Percentiles rank a stretch among this genome's conserved stretches.
These are phyloP conservation scores for Myotis pilosus DNA, from an alignment of 2,797 vertebrate genomes.

Conservation along the genomic window DNA sequence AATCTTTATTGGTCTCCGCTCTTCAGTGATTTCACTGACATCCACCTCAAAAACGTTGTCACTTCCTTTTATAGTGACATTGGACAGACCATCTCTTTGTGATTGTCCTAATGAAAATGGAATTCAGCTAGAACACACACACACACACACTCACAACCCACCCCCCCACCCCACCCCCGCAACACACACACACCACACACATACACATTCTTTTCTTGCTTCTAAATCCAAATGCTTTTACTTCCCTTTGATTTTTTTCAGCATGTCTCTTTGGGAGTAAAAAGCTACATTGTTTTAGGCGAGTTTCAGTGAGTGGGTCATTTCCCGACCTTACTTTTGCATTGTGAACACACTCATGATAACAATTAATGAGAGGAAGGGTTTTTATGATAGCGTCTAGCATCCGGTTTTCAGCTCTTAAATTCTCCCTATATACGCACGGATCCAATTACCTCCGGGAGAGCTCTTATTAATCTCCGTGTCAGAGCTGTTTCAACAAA, in stretches of 20 bases:
- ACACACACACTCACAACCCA: not conserved
- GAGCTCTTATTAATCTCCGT: constrained; percentile 83
- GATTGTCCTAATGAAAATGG: not conserved
- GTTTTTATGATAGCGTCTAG: constrained; percentile 61
- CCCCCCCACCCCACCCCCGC: not conserved
- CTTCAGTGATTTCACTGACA: not conserved
- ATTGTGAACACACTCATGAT: constrained; percentile 50
- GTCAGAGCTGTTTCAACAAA: constrained; percentile 84
- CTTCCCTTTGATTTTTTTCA: constrained; percentile 61
- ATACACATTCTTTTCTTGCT: not conserved
- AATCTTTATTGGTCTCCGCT: not conserved
- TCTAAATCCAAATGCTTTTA: constrained; percentile 30
- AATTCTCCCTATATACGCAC: constrained; percentile 74
- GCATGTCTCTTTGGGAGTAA: constrained; percentile 34
- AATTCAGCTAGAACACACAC: not conserved
- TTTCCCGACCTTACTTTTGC: constrained; percentile 46
- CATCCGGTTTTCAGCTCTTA: constrained; percentile 76
- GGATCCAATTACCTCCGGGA: constrained; percentile 80
- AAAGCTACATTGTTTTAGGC: constrained; percentile 64
- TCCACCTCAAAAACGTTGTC: not conserved
- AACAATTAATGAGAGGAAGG: constrained; percentile 76
- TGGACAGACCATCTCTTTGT: constrained; percentile 11
- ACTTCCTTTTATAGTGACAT: not conserved
- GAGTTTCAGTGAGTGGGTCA: constrained; percentile 63
- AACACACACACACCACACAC: no score